phyloP scores from a whole-genome alignment of 2,888 invertebrate species.

The Nomada lathburiana region DNA sequence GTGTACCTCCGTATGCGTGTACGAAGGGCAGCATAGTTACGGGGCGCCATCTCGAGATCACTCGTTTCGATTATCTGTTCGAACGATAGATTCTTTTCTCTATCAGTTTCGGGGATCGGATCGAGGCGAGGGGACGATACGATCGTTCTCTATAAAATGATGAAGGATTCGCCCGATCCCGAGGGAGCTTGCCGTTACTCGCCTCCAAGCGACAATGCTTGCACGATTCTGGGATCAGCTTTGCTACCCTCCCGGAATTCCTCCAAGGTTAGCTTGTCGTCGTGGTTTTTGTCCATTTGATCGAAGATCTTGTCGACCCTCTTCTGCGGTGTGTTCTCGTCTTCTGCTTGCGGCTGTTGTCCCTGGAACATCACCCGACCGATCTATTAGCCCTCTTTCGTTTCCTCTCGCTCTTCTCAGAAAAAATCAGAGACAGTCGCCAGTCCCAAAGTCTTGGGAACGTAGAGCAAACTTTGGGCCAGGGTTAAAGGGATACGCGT shows the following conservation, averaged over 20 bases:
- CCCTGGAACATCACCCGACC: slow-evolving; percentile 87
- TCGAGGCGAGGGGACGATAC: slow-evolving; percentile 21
- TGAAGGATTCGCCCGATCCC: slow-evolving; percentile 35
- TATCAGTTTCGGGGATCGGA: slow-evolving; percentile 38
- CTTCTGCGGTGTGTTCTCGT: slow-evolving; percentile 97
- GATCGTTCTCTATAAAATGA: slow-evolving; percentile 28
- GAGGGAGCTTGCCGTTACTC: slow-evolving; percentile 84
- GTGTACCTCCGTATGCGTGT: slow-evolving; percentile 50
- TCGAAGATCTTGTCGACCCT: slow-evolving; percentile 99
- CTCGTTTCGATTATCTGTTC: slow-evolving; percentile 14
- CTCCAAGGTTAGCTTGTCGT: slow-evolving; percentile 97
- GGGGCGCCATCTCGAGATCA: background rate
- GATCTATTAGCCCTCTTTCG: background rate
- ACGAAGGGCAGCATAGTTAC: slow-evolving; percentile 33
- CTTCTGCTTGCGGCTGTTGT: slow-evolving; percentile 94
- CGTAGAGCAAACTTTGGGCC: too few species aligned
- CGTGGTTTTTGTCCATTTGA: slow-evolving; percentile 99
- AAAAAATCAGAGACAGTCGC: too few species aligned
- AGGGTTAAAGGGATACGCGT: background rate
- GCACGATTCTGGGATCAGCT: slow-evolving; percentile 98
- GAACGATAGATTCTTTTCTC: slow-evolving; percentile 26
- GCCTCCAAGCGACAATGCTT: slow-evolving; percentile 95
- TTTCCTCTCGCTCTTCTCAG: too few species aligned
- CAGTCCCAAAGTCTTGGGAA: too few species aligned
- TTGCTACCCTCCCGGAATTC: slow-evolving; percentile 99